A percentile compares a stretch with the other conserved stretches of the same genome.
phyloP scores from a whole-genome alignment of 1,140 invertebrate genomes.

The Cheumatopsyche charites region DNA sequence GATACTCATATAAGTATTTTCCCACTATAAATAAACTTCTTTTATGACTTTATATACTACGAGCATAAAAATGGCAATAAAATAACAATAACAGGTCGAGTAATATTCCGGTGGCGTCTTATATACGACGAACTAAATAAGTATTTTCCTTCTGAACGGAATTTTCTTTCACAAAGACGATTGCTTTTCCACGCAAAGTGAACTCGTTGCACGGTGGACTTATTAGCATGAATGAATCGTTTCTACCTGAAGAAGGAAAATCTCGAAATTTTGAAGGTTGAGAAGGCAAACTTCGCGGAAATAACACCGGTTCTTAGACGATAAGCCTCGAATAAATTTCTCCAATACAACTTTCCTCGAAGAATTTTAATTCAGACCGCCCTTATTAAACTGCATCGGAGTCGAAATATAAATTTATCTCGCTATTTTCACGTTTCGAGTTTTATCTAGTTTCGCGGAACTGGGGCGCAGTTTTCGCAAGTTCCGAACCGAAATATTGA shows the following conservation, averaged over 20 bases:
- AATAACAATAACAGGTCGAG: slow-evolving; percentile 18
- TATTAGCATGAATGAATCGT: too few relatives aligned
- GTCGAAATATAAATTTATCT: too few relatives aligned
- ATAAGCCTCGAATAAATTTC: too few relatives aligned
- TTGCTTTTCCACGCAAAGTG: too few relatives aligned
- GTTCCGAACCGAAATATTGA: background rate
- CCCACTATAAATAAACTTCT: slow-evolving; percentile 21
- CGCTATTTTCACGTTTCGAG: background rate
- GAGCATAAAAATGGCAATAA: slow-evolving; percentile 23
- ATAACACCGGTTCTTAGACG: too few relatives aligned
- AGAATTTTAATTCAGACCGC: too few relatives aligned
- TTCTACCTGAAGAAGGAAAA: too few relatives aligned
- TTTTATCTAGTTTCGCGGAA: background rate
- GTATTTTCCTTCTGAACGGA: background rate
- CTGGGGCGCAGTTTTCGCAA: background rate
- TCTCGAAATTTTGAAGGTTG: too few relatives aligned
- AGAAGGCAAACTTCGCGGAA: too few relatives aligned
- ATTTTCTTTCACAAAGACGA: background rate
- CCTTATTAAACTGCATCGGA: too few relatives aligned
- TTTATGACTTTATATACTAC: slow-evolving; percentile 1
- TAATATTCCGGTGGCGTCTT: background rate
- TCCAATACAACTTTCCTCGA: too few relatives aligned
- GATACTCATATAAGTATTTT: background rate
- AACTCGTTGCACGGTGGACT: too few relatives aligned
- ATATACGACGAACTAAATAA: background rate